Conservation (phyloP, 1,140 invertebrate species). For the Wasmannia auropunctata region DNA sequence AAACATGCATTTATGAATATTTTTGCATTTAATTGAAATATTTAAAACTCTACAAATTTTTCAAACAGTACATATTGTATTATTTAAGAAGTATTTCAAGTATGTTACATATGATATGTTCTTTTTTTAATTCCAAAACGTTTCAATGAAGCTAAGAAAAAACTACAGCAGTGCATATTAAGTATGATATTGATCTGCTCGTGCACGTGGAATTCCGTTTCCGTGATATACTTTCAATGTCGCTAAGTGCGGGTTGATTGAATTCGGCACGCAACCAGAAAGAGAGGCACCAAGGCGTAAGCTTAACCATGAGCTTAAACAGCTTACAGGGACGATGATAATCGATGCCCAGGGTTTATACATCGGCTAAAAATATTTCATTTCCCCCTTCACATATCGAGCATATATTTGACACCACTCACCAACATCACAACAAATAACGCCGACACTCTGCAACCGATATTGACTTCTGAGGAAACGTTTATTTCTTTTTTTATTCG, state of each 20-base stretch:
- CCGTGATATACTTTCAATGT: slow-evolving; percentile 48
- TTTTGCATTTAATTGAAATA: neutral
- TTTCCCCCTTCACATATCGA: slow-evolving; percentile 59
- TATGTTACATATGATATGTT: neutral
- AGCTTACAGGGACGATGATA: slow-evolving; percentile 64
- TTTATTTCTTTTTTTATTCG: slow-evolving; percentile 11
- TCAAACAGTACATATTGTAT: neutral
- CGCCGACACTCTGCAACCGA: slow-evolving; percentile 56
- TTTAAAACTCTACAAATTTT: neutral
- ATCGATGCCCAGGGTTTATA: slow-evolving; percentile 81
- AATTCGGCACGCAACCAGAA: slow-evolving; percentile 33
- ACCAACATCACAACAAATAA: slow-evolving; percentile 67
- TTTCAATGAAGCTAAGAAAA: slow-evolving; percentile 8
- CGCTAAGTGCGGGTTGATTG: slow-evolving; percentile 40
- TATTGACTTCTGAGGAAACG: slow-evolving; percentile 29
- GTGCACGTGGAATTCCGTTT: slow-evolving; percentile 40
- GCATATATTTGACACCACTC: slow-evolving; percentile 69
- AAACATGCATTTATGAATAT: slow-evolving; percentile 11
- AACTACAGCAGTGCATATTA: slow-evolving; percentile 12
- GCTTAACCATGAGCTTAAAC: slow-evolving; percentile 47
- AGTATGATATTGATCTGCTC: slow-evolving; percentile 30
- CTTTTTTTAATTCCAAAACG: neutral
- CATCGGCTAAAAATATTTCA: slow-evolving; percentile 59
- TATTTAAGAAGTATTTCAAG: neutral
- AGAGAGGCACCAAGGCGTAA: slow-evolving; percentile 59